Evolutionary conservation across 1,140 invertebrate species (phyloP).

Genomic region (Pentalonia nigronervosa): DNA sequence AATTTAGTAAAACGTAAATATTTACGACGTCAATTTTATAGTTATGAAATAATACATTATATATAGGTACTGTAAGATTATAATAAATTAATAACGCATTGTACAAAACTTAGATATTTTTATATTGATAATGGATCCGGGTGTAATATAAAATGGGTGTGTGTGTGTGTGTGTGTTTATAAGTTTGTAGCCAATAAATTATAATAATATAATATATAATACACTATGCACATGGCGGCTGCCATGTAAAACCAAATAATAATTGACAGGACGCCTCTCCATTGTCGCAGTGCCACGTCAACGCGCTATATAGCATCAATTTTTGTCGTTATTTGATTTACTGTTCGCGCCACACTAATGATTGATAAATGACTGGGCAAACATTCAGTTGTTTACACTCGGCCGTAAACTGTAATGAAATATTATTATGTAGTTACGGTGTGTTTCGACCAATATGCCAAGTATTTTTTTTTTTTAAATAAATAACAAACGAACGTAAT

Average conservation of each 20-base stretch:
- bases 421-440: neutral
- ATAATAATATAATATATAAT: neutral
- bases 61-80: too few relatives aligned
- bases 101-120: neutral
- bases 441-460: neutral
- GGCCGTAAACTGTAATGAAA: conserved; percentile 21
- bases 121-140: neutral
- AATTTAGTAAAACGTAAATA: neutral
- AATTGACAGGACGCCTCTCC: conserved; percentile 14
- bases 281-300: neutral
- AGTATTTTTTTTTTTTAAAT: conserved; percentile 8
- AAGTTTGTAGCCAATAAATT: conserved; percentile 24
- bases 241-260: neutral
- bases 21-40: neutral
- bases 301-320: neutral
- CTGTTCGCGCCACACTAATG: conserved; percentile 37
- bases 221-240: neutral
- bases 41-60: neutral
- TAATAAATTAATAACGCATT: too few relatives aligned
- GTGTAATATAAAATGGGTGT: neutral
- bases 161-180: neutral
- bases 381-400: conserved; percentile 25
- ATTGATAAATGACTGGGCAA: conserved; percentile 50
- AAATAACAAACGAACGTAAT: conserved; percentile 19
- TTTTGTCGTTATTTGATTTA: conserved; percentile 49